Base-by-base conservation (phyloP, 2,113 vertebrate genomes). In the Microtus pennsylvanicus region DNA sequence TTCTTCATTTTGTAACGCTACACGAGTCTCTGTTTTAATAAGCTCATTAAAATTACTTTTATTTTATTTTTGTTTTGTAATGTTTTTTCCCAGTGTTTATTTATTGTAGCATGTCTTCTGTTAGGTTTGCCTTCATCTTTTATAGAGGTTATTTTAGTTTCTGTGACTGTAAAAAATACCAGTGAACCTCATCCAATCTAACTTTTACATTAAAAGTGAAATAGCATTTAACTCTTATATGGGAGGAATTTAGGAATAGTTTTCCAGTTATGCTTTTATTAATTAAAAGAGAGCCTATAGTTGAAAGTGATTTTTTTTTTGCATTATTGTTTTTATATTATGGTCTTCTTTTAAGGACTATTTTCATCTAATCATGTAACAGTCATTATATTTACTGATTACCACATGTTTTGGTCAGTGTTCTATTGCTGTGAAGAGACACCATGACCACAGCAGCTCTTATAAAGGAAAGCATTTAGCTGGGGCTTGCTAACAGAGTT, bases 91-190 rank as follows among this genome's bases (percentile, higher is more conserved):
- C 8, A n/a, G 70, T 11, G 19, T n/a, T 96, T 26, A 42, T 58
- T 30, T 94, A 14, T 72, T 19, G 0, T 72, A 14, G 76, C 61
- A 45, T 80, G 42, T 10, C 47, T 10, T 94, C 76, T 90, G 22
- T 92, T 96, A 90, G 67, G 82, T 93, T 97, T 87, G 33, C n/a
- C 87, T 94, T 88, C 87, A 42, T 94, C 42, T 92, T 92, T 94
- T 42, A 61, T 72, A 81, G 45, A 42, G 42, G 52, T 92, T 70
- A 87, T 58, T 97, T 96, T 95, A 78, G 86, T 19, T 76, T 87
- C 58, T 85, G 3, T 82, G 50, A 83, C 30, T 58, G 89, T 94
- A 47, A 93, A 92, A 72, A 70, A n/a, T 38, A 88, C 55, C 13
- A 65, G 17, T 72, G 50, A 88, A 4, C 13, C 38, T 89, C 86